Percentiles rank a stretch among this genome's conserved stretches.
Evolutionary conservation across 2,888 invertebrate genomes (phyloP).

Genomic region (Ctenicera cuprea): DNA sequence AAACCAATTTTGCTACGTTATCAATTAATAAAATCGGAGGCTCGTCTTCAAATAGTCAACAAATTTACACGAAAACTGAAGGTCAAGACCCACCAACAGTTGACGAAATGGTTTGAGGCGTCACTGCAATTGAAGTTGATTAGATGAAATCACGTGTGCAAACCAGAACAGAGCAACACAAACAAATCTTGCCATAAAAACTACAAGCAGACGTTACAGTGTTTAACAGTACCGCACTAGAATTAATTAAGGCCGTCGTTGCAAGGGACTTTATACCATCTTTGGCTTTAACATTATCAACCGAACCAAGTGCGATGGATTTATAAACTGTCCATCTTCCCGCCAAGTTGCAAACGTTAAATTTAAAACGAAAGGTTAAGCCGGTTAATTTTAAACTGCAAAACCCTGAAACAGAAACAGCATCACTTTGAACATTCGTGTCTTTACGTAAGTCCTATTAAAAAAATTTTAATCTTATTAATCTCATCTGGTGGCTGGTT

Average conservation of each 20-base stretch:
- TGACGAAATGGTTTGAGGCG: conserved; percentile 22
- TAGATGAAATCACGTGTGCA: conserved; percentile 23
- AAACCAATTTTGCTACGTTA: background rate
- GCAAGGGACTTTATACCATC: background rate
- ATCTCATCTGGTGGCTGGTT: too few species aligned
- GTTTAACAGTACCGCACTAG: background rate
- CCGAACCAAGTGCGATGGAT: background rate
- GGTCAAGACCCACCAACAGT: conserved; percentile 24
- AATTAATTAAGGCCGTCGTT: background rate
- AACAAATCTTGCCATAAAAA: background rate
- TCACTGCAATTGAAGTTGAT: conserved; percentile 33
- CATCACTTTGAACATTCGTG: background rate
- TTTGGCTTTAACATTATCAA: background rate
- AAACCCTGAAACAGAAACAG: conserved; percentile 16
- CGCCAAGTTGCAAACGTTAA: conserved; percentile 20
- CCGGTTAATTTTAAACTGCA: conserved; percentile 20
- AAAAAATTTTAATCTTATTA: too few species aligned
- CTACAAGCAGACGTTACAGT: background rate
- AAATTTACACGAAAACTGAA: conserved; percentile 14
- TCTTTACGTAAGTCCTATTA: conserved; percentile 2
- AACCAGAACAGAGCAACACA: background rate
- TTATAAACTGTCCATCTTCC: conserved; percentile 10
- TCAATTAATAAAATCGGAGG: background rate
- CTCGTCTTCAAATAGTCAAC: conserved; percentile 5
- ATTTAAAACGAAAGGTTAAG: conserved; percentile 15